Base-by-base conservation (phyloP, 2,797 vertebrate genomes). In the Neosilurus hyrtlii region DNA sequence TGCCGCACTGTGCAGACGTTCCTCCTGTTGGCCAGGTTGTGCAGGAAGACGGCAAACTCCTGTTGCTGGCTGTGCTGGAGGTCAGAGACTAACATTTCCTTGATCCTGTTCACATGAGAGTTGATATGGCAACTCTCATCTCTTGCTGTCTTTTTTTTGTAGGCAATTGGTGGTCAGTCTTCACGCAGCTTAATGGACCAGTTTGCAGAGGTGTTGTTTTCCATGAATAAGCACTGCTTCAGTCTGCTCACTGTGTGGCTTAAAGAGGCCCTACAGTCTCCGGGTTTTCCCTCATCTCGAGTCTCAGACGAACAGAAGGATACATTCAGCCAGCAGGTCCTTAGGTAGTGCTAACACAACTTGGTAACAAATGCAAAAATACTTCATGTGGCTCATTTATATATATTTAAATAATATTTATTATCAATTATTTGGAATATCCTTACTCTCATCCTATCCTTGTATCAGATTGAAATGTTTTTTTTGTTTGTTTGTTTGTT, bases 131-230 rank as follows among this genome's bases (percentile, higher is more conserved):
- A 1, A 18, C 18, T 51, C 67, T 71, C 37, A 11, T 18, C 15
- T 16, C 30, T 61, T n/a, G 30, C 30, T 37, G 3, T 51, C 1
- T 14, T 5, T 74, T 24, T 81, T 16, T 83, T 76, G 82, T 90
- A 99, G 98, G 98, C 96, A 2, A 93, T 99, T 0, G 98, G 98
- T 0, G 98, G 98, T 78, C 97, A 97, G 87, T 97, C 97, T 1
- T 97, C 98, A 81, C 96, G 98, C 84, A 96, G 94, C 91, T 94
- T 99, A 88, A 99, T 99, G 98, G 98, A 99, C 90, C 96, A 96
- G 91, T 99, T 98, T 20, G 97, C 97, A 1, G 98, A 99, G 88
- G 96, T 99, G 90, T 93, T 99, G 70, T 99, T 99, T 89, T 93
- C 92, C 86, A 93, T 99, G 90, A 99, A 99, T 92, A 99, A 99